Conservation (phyloP, 2,797 vertebrate genomes). For the Ctenopoma multispine region DNA sequence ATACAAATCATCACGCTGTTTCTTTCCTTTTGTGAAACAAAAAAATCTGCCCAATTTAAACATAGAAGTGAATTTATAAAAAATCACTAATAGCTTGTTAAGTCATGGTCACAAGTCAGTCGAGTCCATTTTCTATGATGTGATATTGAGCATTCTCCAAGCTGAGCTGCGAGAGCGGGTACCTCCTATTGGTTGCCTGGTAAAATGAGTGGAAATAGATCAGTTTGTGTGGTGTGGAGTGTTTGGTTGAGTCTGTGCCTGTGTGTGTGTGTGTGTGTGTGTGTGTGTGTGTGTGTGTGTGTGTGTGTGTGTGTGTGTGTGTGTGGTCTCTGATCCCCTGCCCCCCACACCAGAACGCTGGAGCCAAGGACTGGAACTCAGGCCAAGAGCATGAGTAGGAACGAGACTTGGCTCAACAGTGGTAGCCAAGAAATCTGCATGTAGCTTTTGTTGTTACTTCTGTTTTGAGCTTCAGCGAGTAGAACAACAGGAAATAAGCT, state of each 20-base stretch:
- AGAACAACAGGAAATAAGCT: slow-evolving; percentile 54
- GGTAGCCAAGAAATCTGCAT: slow-evolving; percentile 62
- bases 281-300: no score
- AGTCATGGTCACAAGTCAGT: slow-evolving; percentile 17
- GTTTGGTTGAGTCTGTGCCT: slow-evolving; percentile 40
- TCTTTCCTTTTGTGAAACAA: background rate
- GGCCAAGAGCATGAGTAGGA: slow-evolving; percentile 64
- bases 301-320: slow-evolving; percentile 58
- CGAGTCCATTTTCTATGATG: slow-evolving; percentile 28
- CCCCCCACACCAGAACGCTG: slow-evolving; percentile 62
- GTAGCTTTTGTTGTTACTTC: slow-evolving; percentile 60
- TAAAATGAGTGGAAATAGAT: slow-evolving; percentile 54
- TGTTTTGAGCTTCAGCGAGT: slow-evolving; percentile 26
- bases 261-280: slow-evolving; percentile 78
- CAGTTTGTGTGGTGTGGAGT: slow-evolving; percentile 53
- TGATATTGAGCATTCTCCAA: slow-evolving; percentile 9
- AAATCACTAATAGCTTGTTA: slow-evolving; percentile 20
- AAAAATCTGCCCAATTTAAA: background rate
- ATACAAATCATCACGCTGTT: background rate
- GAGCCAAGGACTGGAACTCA: slow-evolving; percentile 54
- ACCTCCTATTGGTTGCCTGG: slow-evolving; percentile 40
- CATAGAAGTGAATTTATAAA: background rate
- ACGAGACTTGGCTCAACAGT: slow-evolving; percentile 56
- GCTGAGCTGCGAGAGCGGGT: background rate
- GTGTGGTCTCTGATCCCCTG: slow-evolving; percentile 75